Evolutionary conservation across 2,113 vertebrate genomes (phyloP), one percentile per base, ranked within the genome.

Genomic region (Microcebus ravelobensis): DNA sequence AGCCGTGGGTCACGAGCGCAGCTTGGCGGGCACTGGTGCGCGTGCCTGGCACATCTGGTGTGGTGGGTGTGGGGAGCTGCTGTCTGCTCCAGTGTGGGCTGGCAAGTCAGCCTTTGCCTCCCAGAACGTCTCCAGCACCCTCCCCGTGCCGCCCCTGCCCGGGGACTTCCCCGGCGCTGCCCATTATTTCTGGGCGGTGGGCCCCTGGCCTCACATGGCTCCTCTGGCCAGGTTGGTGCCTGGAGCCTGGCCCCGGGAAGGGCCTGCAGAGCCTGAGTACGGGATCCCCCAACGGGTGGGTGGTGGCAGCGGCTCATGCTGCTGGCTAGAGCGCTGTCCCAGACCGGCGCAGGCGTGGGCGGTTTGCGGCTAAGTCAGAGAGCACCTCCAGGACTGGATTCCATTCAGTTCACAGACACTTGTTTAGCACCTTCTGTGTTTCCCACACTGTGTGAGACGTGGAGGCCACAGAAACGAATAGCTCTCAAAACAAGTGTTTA

Each of bases 231-330:
- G 17, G 36, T 31, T 20, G 10, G 31, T 31, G 42, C 48, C 74
- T 21, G 71, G 42, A 42, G 55, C 63, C 36, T 18, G 14, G 63
- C 59, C 52, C 10, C 8, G 5, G 65, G 48, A 42, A 55, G 70
- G 59, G 14, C 29, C 12, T 1, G 0, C 1, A 23, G 34, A 45
- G 20, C 34, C 39, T 9, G 18, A 34, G 59, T 52, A 23, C 0
- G 0, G 3, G 45, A 3, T 14, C 65, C 63, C 57, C 50, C 48
- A 10, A 52, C 82, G 42, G 39, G 52, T 1, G 20, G 63, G 25
- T 15, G 29, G 45, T 20, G n/a, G 15, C 0, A 2, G 31, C 4
- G n/a, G 36, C 48, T 7, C 13, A 18, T 29, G 27, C 25, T 59
- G 55, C 67, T 34, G 63, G 31, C 45, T 34, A 42, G 57, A 77